Evolutionary conservation across 2,797 vertebrate species (phyloP).

Genomic region (Ataeniobius toweri): DNA sequence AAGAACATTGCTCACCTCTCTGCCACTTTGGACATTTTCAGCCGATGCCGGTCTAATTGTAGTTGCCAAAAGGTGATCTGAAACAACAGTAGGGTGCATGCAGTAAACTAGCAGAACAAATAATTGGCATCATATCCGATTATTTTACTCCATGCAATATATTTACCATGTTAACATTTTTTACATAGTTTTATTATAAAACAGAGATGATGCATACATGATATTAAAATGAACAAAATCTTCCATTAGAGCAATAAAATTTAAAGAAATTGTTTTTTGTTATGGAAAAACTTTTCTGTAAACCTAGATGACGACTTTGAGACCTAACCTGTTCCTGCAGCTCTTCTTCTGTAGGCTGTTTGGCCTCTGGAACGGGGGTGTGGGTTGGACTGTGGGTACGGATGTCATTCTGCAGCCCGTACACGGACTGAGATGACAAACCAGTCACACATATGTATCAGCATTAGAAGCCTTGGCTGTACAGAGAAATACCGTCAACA

Average conservation of each 20-base stretch:
- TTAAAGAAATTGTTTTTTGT: not conserved
- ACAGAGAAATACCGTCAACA: conserved; percentile 7
- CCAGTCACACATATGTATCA: conserved; percentile 6
- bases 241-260: not conserved
- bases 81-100: conserved; percentile 69
- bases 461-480: not conserved
- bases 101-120: not conserved
- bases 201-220: not conserved
- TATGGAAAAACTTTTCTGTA: not conserved
- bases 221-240: not conserved
- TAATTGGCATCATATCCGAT: not conserved
- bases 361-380: conserved; percentile 89
- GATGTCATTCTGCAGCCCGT: conserved; percentile 95
- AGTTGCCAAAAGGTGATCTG: conserved; percentile 98
- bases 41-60: conserved; percentile 96
- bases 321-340: conserved; percentile 89
- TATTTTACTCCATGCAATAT: not conserved
- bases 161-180: not conserved
- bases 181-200: not conserved
- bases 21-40: conserved; percentile 99
- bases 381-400: conserved; percentile 95
- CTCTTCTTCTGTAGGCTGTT: conserved; percentile 93
- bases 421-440: conserved; percentile 85
- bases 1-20: conserved; percentile 87
- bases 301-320: conserved; percentile 1